Evolutionary conservation across 2,797 vertebrate species (phyloP).

Genomic region (Ataeniobius toweri): DNA sequence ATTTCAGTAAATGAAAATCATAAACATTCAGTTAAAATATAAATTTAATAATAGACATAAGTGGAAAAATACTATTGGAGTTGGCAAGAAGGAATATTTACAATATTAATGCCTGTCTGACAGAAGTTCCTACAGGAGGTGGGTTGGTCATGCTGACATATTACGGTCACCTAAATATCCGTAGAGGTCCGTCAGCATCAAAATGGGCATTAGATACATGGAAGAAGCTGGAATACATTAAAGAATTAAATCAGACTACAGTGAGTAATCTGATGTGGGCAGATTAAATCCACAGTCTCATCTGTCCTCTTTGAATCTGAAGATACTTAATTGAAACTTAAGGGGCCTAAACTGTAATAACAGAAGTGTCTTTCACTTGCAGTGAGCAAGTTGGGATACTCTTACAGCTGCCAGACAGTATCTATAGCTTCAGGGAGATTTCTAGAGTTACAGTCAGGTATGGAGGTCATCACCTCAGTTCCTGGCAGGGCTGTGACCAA

Average conservation of each 20-base stretch:
- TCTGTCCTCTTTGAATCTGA: slow-evolving; percentile 14
- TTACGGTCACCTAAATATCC: too few species aligned
- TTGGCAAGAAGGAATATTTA: too few species aligned
- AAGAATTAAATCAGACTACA: slow-evolving; percentile 31
- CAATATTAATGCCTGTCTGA: too few species aligned
- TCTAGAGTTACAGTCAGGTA: slow-evolving; percentile 61
- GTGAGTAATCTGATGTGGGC: slow-evolving; percentile 29
- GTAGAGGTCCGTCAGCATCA: too few species aligned
- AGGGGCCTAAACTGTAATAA: slow-evolving; percentile 47
- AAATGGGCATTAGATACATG: neutral
- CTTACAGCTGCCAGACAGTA: slow-evolving; percentile 58
- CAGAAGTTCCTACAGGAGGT: too few species aligned
- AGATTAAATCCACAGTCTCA: slow-evolving; percentile 13
- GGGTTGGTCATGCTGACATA: too few species aligned
- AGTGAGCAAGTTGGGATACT: slow-evolving; percentile 45
- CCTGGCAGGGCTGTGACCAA: slow-evolving; percentile 16
- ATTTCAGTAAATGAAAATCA: too few species aligned
- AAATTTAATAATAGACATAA: too few species aligned
- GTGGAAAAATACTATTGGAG: too few species aligned
- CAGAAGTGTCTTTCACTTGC: slow-evolving; percentile 44
- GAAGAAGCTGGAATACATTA: neutral
- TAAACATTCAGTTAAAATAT: too few species aligned
- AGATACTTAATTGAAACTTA: slow-evolving; percentile 52
- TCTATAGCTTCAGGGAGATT: slow-evolving; percentile 23
- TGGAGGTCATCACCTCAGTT: slow-evolving; percentile 59